Conservation (phyloP, 2,113 vertebrate genomes). For the Sturnira hondurensis region DNA sequence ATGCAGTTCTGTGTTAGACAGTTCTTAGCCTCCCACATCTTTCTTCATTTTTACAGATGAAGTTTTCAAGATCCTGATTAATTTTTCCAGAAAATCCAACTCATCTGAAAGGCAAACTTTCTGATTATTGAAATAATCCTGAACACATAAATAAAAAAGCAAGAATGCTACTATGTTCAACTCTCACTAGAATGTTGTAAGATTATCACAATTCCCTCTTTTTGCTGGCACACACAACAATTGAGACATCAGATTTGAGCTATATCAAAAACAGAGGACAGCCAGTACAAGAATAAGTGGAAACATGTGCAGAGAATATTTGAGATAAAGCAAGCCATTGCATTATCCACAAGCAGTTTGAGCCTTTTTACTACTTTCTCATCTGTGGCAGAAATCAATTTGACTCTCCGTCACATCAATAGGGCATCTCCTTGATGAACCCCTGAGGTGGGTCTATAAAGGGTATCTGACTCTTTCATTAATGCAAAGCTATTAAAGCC, state of each 20-base stretch:
- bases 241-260: not conserved
- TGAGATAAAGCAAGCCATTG: constrained; percentile 45
- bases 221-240: not conserved
- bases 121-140: not conserved
- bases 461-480: constrained; percentile 54
- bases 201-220: not conserved
- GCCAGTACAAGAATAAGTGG: constrained; percentile 17
- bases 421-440: constrained; percentile 44
- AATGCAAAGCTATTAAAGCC: constrained; percentile 65
- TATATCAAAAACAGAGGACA: not conserved
- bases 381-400: constrained; percentile 51
- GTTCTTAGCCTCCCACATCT: not conserved
- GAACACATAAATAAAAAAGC: not conserved
- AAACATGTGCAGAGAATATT: constrained; percentile 14
- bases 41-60: constrained; percentile 4
- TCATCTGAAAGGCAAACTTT: not conserved
- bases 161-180: not conserved
- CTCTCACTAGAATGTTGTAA: not conserved
- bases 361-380: constrained; percentile 44
- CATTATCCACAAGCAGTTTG: constrained; percentile 11
- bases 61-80: not conserved
- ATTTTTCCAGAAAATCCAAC: not conserved
- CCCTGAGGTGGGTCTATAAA: constrained; percentile 52
- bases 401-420: constrained; percentile 40
- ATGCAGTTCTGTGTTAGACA: not conserved